These are phyloP conservation scores for Atlantisia rogersi DNA, from an alignment of 2,113 vertebrate genomes.

Conservation along the genomic window DNA sequence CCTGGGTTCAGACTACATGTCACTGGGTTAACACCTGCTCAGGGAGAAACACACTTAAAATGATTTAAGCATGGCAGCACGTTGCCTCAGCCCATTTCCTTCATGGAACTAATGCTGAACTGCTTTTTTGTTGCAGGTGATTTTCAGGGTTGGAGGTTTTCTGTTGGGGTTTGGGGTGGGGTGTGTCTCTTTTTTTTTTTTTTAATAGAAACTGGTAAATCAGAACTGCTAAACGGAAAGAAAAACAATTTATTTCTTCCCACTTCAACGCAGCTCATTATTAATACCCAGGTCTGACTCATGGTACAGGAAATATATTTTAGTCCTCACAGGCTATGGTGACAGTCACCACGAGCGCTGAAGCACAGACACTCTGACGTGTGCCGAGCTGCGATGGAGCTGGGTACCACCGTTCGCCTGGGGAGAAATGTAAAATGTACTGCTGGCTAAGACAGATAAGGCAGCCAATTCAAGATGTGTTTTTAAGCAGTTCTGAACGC, in stretches of 20 bases:
- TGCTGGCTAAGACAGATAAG: constrained; percentile 78
- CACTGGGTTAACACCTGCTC: not conserved
- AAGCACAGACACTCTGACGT: constrained; percentile 35
- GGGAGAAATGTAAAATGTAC: constrained; percentile 55
- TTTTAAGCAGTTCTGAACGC: constrained; percentile 65
- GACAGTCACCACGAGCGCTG: not conserved
- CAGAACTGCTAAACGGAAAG: not conserved
- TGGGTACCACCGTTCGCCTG: not conserved
- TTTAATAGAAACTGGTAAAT: not conserved
- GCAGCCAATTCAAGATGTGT: constrained; percentile 48
- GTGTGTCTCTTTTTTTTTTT: not conserved
- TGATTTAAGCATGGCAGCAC: not conserved
- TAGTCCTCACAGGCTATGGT: not conserved
- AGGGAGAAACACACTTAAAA: not conserved
- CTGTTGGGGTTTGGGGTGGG: no score
- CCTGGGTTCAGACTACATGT: no score
- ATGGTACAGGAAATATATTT: constrained; percentile 8
- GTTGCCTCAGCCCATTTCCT: not conserved
- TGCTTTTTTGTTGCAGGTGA: not conserved
- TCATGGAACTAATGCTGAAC: not conserved
- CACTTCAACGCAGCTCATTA: constrained; percentile 9
- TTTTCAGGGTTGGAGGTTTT: not conserved
- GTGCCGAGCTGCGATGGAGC: fast-evolving
- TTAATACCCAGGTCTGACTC: constrained; percentile 24
- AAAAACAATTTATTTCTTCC: not conserved